These are phyloP conservation scores for Caenorhabditis macrosperma DNA, from an alignment of 2,888 invertebrate species.

Conservation along the genomic window DNA sequence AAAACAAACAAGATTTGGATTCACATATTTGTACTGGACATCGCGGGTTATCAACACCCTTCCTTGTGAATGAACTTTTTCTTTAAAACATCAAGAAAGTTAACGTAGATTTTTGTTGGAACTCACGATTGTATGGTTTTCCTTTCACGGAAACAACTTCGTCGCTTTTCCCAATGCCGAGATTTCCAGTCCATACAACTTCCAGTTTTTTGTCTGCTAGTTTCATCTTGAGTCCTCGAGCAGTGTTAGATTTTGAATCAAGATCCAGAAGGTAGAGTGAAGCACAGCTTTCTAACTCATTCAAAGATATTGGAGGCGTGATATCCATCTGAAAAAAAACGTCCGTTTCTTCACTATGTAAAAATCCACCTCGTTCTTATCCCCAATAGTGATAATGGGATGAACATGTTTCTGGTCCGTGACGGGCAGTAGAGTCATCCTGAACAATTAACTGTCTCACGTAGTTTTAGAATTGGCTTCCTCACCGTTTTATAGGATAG, in stretches of 20 bases:
- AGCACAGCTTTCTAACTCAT: conserved; percentile 27
- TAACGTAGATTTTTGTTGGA: too few species aligned
- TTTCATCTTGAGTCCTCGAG: conserved; percentile 44
- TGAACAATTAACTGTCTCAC: background rate
- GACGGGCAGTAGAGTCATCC: conserved; percentile 73
- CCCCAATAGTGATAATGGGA: conserved; percentile 70
- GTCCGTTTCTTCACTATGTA: background rate
- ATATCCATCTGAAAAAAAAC: conserved; percentile 12
- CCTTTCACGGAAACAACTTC: conserved; percentile 72
- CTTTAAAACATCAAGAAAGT: too few species aligned
- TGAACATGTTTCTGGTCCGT: conserved; percentile 69
- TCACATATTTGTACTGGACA: conserved; percentile 97
- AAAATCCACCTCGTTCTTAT: conserved; percentile 51
- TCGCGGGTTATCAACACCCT: conserved; percentile 94
- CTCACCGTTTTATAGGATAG: conserved; percentile 39
- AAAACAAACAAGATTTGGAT: conserved; percentile 90
- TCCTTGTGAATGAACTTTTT: conserved; percentile 92
- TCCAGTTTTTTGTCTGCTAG: conserved; percentile 26
- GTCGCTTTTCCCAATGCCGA: conserved; percentile 68
- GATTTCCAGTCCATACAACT: conserved; percentile 66
- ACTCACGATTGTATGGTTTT: conserved; percentile 71
- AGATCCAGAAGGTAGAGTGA: conserved; percentile 64
- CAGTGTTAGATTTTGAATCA: background rate
- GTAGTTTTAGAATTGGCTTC: too few species aligned
- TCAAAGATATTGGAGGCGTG: conserved; percentile 43